A percentile compares a stretch with the other conserved stretches of the same genome.
phyloP scores from a whole-genome alignment of 1,140 invertebrate genomes.

The Apolygus lucorum region DNA sequence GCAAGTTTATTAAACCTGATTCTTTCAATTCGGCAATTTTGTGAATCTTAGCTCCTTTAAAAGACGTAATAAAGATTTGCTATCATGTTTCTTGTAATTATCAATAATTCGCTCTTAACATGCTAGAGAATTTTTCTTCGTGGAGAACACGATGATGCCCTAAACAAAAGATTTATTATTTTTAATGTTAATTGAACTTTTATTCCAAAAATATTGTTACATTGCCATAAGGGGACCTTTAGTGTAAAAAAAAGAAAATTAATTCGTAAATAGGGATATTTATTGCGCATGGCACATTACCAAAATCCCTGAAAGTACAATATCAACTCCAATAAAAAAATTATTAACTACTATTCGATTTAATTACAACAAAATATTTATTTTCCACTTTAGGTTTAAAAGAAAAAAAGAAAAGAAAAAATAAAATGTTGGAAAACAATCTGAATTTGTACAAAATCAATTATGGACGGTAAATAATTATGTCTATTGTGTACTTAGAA shows the following conservation, averaged over 20 bases:
- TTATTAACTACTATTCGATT: background rate
- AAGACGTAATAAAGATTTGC: no score
- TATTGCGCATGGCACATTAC: background rate
- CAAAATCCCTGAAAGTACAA: constrained; percentile 25
- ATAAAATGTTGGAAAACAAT: constrained; percentile 21
- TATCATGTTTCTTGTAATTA: no score
- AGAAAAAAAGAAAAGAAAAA: no score
- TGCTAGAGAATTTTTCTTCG: no score
- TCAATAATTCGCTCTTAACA: no score
- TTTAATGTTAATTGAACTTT: no score
- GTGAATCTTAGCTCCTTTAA: no score
- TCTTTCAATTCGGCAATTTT: no score
- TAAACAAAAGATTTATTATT: no score
- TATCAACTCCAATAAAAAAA: constrained; percentile 16
- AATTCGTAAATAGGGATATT: background rate
- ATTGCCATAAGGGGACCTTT: constrained; percentile 23
- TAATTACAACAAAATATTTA: constrained; percentile 18
- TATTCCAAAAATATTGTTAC: constrained; percentile 9
- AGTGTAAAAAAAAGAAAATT: constrained; percentile 9
- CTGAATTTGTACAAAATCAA: constrained; percentile 27
- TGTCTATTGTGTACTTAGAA: constrained; percentile 28
- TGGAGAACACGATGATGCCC: no score
- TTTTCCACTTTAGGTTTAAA: constrained; percentile 21
- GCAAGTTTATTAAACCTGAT: no score
- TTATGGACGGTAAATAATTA: constrained; percentile 24